These are phyloP conservation scores for Nematolebias whitei DNA, from an alignment of 2,113 vertebrate species.

Conservation along the genomic window DNA sequence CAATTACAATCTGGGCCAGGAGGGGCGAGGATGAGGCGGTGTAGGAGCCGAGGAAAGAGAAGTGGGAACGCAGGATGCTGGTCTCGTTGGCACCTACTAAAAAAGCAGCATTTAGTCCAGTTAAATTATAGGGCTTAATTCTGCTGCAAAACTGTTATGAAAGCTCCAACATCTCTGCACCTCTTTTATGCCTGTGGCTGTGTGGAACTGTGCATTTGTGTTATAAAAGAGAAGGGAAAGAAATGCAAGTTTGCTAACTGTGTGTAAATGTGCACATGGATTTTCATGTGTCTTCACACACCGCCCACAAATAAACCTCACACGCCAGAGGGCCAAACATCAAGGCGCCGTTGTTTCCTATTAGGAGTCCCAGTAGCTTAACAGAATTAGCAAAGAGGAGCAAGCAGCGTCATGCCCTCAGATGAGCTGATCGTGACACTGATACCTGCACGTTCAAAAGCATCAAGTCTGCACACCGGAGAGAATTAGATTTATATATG, in stretches of 20 bases:
- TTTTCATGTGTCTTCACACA: constrained; percentile 51
- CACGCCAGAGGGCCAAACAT: constrained; percentile 72
- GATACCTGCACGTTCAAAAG: constrained; percentile 68
- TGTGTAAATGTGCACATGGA: constrained; percentile 38
- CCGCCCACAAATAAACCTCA: constrained; percentile 70
- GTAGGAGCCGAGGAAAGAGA: constrained; percentile 32
- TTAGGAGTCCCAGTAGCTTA: constrained; percentile 69
- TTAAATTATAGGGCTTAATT: constrained; percentile 65
- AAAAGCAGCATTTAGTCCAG: constrained; percentile 67
- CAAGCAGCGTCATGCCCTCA: constrained; percentile 36
- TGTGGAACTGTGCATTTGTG: constrained; percentile 29
- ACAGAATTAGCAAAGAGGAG: constrained; percentile 63
- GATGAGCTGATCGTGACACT: constrained; percentile 54
- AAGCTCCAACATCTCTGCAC: constrained; percentile 50
- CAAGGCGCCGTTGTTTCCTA: constrained; percentile 64
- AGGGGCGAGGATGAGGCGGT: constrained; percentile 44
- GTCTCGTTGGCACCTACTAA: constrained; percentile 58
- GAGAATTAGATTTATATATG: constrained; percentile 55
- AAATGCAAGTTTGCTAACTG: constrained; percentile 39
- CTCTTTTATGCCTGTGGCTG: constrained; percentile 53
- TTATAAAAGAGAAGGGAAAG: constrained; percentile 11
- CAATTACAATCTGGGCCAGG: constrained; percentile 63
- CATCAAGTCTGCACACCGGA: constrained; percentile 18
- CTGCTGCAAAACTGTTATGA: constrained; percentile 59
- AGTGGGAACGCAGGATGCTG: constrained; percentile 40